Percentiles rank a stretch among this genome's conserved stretches.
Evolutionary conservation across 2,113 vertebrate genomes (phyloP).

Genomic region (Zingel zingel): DNA sequence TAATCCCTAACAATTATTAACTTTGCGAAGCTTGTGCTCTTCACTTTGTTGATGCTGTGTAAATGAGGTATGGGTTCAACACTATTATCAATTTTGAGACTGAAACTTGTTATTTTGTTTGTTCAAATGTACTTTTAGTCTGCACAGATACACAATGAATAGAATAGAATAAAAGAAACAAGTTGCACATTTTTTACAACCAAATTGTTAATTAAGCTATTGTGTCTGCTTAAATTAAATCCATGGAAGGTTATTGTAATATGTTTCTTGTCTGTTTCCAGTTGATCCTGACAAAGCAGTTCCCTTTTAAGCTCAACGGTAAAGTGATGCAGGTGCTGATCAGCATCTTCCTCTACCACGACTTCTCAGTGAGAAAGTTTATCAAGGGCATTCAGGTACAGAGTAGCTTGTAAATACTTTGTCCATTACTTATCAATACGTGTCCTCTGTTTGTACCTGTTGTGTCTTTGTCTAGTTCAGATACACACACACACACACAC

Average conservation of each 20-base stretch:
- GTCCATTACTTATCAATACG: not conserved
- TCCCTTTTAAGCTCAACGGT: constrained; percentile 92
- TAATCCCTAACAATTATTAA: not conserved
- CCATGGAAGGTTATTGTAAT: not conserved
- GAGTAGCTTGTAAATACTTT: not conserved
- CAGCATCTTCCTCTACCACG: constrained; percentile 96
- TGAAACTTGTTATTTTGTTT: too few species aligned
- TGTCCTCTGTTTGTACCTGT: not conserved
- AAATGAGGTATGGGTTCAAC: too few species aligned
- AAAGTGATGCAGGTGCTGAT: constrained; percentile 93
- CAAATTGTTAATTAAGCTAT: not conserved
- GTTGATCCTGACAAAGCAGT: constrained; percentile 89
- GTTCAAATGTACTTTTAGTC: too few species aligned
- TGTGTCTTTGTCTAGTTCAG: not conserved
- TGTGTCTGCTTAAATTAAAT: not conserved
- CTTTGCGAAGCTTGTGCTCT: too few species aligned
- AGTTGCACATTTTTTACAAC: not conserved
- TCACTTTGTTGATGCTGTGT: too few species aligned
- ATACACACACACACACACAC: too few species aligned
- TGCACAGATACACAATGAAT: too few species aligned
- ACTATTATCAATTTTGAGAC: too few species aligned
- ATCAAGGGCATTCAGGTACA: constrained; percentile 96
- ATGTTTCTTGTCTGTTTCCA: constrained; percentile 61
- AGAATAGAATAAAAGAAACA: too few species aligned
- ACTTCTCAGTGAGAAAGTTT: constrained; percentile 97